A percentile compares a stretch with the other conserved stretches of the same genome.
These are phyloP conservation scores for Hydropotes inermis DNA, from an alignment of 2,113 vertebrate genomes.

Conservation along the genomic window DNA sequence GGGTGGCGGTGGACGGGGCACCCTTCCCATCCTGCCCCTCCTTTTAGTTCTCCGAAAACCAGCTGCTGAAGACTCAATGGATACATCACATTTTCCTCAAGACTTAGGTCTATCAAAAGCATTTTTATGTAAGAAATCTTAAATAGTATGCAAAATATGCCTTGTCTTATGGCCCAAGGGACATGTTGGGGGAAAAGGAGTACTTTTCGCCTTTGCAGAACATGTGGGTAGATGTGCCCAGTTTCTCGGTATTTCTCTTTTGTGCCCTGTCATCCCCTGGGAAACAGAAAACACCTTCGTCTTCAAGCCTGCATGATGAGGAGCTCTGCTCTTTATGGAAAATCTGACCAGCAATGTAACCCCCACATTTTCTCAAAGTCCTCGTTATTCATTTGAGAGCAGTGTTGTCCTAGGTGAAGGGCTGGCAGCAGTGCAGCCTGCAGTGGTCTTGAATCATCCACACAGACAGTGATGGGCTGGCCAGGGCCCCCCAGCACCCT, in stretches of 20 bases:
- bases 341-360: background rate
- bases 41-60: background rate
- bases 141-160: background rate
- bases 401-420: background rate
- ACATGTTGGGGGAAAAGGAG: background rate
- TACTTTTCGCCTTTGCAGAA: background rate
- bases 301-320: background rate
- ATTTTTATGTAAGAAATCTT: conserved; percentile 2
- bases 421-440: background rate
- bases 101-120: background rate
- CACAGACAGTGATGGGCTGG: background rate
- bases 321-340: background rate
- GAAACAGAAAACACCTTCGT: conserved; percentile 8
- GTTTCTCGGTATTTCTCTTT: conserved; percentile 18
- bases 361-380: background rate
- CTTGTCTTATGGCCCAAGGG: background rate
- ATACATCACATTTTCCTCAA: background rate
- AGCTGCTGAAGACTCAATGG: background rate
- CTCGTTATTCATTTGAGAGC: background rate
- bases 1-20: background rate
- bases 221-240: background rate
- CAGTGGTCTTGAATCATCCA: background rate
- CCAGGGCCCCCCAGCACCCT: background rate
- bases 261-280: background rate
- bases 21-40: background rate